Conservation (phyloP, 2,113 vertebrate species). For the Syngnathus scovelli region DNA sequence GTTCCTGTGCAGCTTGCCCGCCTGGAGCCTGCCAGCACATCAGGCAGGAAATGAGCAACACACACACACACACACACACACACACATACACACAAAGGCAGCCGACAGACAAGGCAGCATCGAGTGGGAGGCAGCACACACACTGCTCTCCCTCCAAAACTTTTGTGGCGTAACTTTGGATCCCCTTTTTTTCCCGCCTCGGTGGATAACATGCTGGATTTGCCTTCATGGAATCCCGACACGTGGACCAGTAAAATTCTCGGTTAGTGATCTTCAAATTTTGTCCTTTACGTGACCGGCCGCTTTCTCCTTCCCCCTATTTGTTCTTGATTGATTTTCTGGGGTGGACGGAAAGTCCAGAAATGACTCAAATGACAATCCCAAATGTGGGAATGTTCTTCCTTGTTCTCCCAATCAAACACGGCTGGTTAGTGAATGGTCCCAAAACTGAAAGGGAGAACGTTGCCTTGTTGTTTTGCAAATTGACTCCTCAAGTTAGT, state of each 20-base stretch:
- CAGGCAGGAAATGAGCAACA: conserved; percentile 63
- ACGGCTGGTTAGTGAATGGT: neutral
- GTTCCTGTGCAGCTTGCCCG: conserved; percentile 47
- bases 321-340: conserved; percentile 32
- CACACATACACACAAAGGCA: conserved; percentile 21
- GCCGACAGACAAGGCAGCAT: conserved; percentile 37
- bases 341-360: conserved; percentile 15
- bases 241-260: conserved; percentile 22
- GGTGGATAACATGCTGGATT: conserved; percentile 59
- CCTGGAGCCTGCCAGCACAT: conserved; percentile 44
- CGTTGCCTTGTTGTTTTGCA: conserved; percentile 16
- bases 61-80: conserved; percentile 22
- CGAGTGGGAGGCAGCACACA: conserved; percentile 31
- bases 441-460: neutral
- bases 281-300: neutral
- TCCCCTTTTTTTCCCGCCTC: neutral
- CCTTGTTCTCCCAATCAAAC: neutral
- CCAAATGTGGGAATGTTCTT: neutral
- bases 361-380: neutral
- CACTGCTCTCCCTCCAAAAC: conserved; percentile 44
- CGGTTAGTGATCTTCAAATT: conserved; percentile 43
- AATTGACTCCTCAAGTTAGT: conserved; percentile 16
- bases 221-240: conserved; percentile 33
- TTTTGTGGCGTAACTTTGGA: conserved; percentile 20
- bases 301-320: conserved; percentile 20